Conservation (phyloP, 2,113 vertebrate genomes). For the Caranx melampygus region DNA sequence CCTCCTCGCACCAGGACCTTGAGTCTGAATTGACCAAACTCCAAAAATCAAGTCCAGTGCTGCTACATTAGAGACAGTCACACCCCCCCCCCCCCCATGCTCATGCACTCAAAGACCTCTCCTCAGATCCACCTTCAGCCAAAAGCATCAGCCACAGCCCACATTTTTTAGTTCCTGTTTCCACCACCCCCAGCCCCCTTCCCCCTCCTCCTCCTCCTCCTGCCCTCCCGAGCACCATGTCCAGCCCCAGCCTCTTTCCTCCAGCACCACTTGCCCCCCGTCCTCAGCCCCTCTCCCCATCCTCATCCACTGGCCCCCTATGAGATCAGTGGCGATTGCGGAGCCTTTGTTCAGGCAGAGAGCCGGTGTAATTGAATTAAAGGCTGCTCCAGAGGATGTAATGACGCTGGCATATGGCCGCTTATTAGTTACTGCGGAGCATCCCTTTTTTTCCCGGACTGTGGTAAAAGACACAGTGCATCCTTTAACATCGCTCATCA, state of each 20-base stretch:
- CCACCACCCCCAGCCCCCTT: background rate
- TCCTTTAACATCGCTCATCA: constrained; percentile 44
- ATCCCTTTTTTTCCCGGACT: constrained; percentile 43
- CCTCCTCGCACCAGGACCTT: background rate
- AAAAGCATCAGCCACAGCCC: constrained; percentile 25
- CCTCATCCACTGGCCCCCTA: constrained; percentile 20
- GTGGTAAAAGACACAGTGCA: constrained; percentile 22
- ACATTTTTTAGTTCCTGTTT: constrained; percentile 1
- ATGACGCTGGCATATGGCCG: constrained; percentile 59
- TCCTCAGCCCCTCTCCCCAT: constrained; percentile 9
- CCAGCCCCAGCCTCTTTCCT: constrained; percentile 1
- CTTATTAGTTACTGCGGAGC: constrained; percentile 52
- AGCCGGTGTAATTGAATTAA: constrained; percentile 76
- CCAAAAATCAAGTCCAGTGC: background rate
- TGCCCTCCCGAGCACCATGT: background rate
- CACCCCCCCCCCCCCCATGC: background rate
- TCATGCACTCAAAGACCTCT: background rate
- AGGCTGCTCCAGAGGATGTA: constrained; percentile 70
- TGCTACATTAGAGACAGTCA: background rate
- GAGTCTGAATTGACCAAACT: constrained; percentile 5
- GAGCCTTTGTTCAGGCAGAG: constrained; percentile 80
- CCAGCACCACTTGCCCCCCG: constrained; percentile 10
- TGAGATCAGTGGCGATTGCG: constrained; percentile 66
- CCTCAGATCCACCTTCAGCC: constrained; percentile 4
- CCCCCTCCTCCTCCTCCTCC: background rate